These are phyloP conservation scores for Cynodonichthys magdalenae DNA, from an alignment of 2,797 vertebrate species.

Conservation along the genomic window DNA sequence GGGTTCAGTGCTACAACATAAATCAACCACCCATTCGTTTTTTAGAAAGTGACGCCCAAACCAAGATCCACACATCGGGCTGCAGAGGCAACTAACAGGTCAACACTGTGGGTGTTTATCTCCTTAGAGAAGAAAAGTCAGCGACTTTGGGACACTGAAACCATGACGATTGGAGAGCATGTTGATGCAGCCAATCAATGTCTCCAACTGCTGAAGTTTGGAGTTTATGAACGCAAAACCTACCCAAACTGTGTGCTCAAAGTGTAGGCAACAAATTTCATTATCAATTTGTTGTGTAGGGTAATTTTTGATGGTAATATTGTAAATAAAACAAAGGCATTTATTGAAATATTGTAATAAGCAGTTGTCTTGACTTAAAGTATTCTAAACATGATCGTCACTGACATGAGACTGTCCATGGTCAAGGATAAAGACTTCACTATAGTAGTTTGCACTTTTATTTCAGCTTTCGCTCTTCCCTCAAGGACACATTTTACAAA, in stretches of 20 bases:
- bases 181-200: constrained; percentile 42
- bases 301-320: no score
- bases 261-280: no score
- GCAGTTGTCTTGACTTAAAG: no score
- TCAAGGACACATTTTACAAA: no score
- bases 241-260: constrained; percentile 11
- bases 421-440: no score
- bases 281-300: no score
- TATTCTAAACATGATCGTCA: no score
- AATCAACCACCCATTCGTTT: constrained; percentile 18
- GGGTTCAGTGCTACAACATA: constrained; percentile 33
- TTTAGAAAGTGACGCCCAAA: constrained; percentile 27
- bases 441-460: no score
- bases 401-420: no score
- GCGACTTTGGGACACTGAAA: constrained; percentile 51
- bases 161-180: constrained; percentile 46
- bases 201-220: constrained; percentile 7
- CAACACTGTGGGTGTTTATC: constrained; percentile 24
- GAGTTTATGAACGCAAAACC: constrained; percentile 22
- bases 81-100: constrained; percentile 23
- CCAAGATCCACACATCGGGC: constrained; percentile 8
- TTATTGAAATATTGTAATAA: no score
- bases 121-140: constrained; percentile 29
- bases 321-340: no score
- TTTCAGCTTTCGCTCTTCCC: no score